phyloP scores from a whole-genome alignment of 2,797 vertebrate species.

The Mallotus villosus region DNA sequence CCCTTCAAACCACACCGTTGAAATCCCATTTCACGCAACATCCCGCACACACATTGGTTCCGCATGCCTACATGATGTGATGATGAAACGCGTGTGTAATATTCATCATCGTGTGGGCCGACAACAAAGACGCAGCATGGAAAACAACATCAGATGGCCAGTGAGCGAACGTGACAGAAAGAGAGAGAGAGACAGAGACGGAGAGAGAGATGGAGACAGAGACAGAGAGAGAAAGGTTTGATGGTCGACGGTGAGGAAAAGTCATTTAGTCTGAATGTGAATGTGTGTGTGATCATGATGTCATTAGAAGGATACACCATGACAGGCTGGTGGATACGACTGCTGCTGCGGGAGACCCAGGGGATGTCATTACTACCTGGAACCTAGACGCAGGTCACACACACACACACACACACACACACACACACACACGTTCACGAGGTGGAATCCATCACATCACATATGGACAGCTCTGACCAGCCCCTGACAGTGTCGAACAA shows the following conservation, averaged over 20 bases:
- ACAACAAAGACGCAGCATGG: not conserved
- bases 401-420: constrained; percentile 31
- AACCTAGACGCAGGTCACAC: constrained; percentile 69
- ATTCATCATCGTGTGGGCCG: not conserved
- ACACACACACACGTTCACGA: constrained; percentile 30
- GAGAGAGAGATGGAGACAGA: not conserved
- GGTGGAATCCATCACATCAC: constrained; percentile 61
- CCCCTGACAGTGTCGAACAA: constrained; percentile 55
- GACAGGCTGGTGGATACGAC: constrained; percentile 69
- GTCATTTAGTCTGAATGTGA: constrained; percentile 68
- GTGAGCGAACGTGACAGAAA: not conserved
- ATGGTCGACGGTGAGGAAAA: constrained; percentile 63
- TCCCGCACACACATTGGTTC: not conserved
- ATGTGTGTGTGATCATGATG: constrained; percentile 72
- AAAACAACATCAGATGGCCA: not conserved
- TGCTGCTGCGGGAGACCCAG: constrained; percentile 58
- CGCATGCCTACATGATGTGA: not conserved
- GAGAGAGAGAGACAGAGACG: not conserved
- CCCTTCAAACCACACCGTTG: not conserved
- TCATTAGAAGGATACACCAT: constrained; percentile 74
- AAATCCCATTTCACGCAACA: not conserved
- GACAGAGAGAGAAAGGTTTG: constrained; percentile 32
- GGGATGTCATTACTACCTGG: constrained; percentile 76
- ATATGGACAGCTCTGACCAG: constrained; percentile 64
- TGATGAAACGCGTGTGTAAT: not conserved